phyloP scores from a whole-genome alignment of 2,797 vertebrate species.

The Betta splendens region DNA sequence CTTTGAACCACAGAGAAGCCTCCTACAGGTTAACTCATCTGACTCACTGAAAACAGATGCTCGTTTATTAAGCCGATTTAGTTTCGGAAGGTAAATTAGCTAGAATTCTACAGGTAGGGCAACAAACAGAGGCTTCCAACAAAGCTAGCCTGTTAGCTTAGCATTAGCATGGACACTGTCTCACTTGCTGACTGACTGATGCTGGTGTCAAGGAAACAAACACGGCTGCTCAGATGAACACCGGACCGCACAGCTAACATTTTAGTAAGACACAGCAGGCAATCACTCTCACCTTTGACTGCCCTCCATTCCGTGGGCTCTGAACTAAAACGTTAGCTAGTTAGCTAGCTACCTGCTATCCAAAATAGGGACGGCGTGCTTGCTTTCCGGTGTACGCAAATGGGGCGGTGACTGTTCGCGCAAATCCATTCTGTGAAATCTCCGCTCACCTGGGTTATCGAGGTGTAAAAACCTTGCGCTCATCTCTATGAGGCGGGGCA shows the following conservation, averaged over 20 bases:
- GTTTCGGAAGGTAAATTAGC: fast-evolving
- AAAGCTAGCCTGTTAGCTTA: slow-evolving; percentile 61
- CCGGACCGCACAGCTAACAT: fast-evolving
- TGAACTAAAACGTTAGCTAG: slow-evolving; percentile 21
- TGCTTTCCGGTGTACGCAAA: neutral
- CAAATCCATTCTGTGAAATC: neutral
- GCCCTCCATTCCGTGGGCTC: slow-evolving; percentile 56
- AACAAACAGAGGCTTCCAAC: slow-evolving; percentile 1
- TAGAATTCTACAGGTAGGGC: neutral
- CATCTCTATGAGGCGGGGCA: neutral
- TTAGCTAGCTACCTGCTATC: slow-evolving; percentile 51
- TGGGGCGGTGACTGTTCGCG: slow-evolving; percentile 38
- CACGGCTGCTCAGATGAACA: neutral
- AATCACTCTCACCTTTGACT: slow-evolving; percentile 60
- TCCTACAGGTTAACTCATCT: slow-evolving; percentile 5
- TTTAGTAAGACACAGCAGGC: neutral
- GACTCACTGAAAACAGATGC: neutral
- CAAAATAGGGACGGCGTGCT: slow-evolving; percentile 19
- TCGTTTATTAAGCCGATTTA: neutral
- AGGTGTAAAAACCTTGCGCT: fast-evolving
- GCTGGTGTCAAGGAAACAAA: neutral
- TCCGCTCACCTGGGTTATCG: slow-evolving; percentile 16
- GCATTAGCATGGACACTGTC: slow-evolving; percentile 26
- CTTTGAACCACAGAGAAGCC: neutral
- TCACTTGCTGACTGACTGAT: neutral